phyloP scores from a whole-genome alignment of 2,113 vertebrate genomes.

The Vombatus ursinus region DNA sequence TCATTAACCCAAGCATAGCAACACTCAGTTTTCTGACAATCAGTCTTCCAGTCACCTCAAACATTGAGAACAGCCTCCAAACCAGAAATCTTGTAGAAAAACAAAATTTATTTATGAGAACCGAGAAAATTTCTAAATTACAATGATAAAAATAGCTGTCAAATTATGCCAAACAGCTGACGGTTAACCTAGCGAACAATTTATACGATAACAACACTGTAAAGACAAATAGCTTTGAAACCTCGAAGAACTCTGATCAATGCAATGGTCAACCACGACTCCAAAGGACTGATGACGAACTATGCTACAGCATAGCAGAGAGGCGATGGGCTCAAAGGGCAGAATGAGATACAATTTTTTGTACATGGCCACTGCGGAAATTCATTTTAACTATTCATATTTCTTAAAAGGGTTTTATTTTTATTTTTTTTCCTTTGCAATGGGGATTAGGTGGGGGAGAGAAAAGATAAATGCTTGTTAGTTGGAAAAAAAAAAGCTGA shows the following conservation, averaged over 20 bases:
- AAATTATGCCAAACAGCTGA: background rate
- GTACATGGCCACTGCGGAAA: background rate
- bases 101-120: background rate
- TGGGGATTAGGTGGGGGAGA: background rate
- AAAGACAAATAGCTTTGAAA: background rate
- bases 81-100: background rate
- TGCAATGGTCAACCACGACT: background rate
- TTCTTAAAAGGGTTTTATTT: background rate
- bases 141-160: background rate
- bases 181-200: background rate
- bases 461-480: background rate
- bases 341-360: too few relatives aligned
- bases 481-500: background rate
- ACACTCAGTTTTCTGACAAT: background rate
- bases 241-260: background rate
- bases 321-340: background rate
- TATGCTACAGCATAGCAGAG: background rate
- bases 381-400: background rate
- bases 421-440: background rate
- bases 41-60: background rate
- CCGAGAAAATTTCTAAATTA: background rate
- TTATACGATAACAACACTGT: background rate
- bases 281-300: background rate
- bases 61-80: background rate
- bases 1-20: background rate